phyloP scores from a whole-genome alignment of 2,888 invertebrate genomes.

The Mimas tiliae region DNA sequence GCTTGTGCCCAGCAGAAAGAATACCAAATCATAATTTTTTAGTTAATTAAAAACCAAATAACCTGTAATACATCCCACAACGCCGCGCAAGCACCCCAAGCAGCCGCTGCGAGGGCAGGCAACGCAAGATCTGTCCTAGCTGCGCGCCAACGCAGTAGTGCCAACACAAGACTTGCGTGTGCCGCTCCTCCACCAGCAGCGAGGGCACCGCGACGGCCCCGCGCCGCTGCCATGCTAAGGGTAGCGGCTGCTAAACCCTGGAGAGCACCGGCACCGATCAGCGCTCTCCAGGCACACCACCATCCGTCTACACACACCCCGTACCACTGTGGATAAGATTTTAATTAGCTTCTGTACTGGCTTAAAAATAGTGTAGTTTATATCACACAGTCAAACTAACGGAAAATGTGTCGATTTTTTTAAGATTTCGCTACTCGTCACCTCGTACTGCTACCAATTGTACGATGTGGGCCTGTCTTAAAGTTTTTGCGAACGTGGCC shows the following conservation, averaged over 20 bases:
- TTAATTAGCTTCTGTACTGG: not conserved
- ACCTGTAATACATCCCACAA: slow-evolving; percentile 91
- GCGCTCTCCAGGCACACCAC: slow-evolving; percentile 89
- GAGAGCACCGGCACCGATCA: slow-evolving; percentile 89
- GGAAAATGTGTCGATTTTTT: too few species aligned
- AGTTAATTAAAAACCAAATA: not conserved
- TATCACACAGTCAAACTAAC: too few species aligned
- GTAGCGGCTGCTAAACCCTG: slow-evolving; percentile 92
- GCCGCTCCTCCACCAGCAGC: slow-evolving; percentile 93
- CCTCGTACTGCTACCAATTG: too few species aligned
- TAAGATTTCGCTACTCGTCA: too few species aligned
- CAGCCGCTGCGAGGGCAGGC: slow-evolving; percentile 92
- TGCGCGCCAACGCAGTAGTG: slow-evolving; percentile 91
- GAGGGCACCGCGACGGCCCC: slow-evolving; percentile 89
- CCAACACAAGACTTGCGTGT: slow-evolving; percentile 91
- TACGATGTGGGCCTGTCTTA: too few species aligned
- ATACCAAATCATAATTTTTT: not conserved
- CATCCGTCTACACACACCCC: slow-evolving; percentile 92
- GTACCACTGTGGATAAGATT: slow-evolving; percentile 86
- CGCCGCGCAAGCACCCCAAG: slow-evolving; percentile 94
- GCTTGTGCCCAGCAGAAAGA: not conserved
- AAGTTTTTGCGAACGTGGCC: too few species aligned
- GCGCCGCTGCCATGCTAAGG: slow-evolving; percentile 91
- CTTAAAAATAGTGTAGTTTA: too few species aligned
- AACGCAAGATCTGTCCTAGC: slow-evolving; percentile 92